Evolutionary conservation across 1,140 invertebrate species (phyloP), one percentile per base, ranked within the genome.

Genomic region (Thalassaphorura encarpata): DNA sequence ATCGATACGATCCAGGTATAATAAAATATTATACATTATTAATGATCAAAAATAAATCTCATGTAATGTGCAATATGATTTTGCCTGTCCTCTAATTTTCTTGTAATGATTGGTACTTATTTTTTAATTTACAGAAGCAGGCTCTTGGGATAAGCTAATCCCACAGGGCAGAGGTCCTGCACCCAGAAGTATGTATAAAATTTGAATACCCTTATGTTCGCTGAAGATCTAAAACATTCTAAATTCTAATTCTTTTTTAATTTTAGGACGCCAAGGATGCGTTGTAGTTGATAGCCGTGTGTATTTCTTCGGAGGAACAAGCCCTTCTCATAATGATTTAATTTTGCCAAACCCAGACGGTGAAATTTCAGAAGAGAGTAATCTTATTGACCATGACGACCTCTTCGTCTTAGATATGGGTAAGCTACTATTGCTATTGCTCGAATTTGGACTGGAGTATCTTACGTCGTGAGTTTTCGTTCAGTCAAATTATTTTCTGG

Each of bases 241-340:
- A n/a, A 43, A 43, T 21, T 36, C 23, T 31, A 18, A 58, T 24
- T 47, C 18, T 41, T 52, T 50, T 33, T 43, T 54, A 19, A 27
- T 43, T 46, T 26, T 80, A 65, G 53, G 89, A 64, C 72, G 89
- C 40, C 88, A 91, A 70, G 85, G 82, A 43, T 88, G 85, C 67
- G 73, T 87, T 63, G 72, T 86, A 3, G 77, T 85, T 61, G 78
- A 76, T 19, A 76, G 83, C 61, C 76, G 78, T 66, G 75, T 90
- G 51, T 90, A 80, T 67, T 71, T 92, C 36, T 92, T 92, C 73
- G 89, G 89, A 31, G 89, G 89, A 40, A 90, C 87, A 51, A 88
- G 83, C 79, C 83, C 74, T 66, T 55, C 58, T 11, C 18, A 54
- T 19, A 15, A 28, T 19, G 36, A 57, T 18, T 27, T 36, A 36